Conservation (phyloP, 2,797 vertebrate genomes). For the Netta rufina region DNA sequence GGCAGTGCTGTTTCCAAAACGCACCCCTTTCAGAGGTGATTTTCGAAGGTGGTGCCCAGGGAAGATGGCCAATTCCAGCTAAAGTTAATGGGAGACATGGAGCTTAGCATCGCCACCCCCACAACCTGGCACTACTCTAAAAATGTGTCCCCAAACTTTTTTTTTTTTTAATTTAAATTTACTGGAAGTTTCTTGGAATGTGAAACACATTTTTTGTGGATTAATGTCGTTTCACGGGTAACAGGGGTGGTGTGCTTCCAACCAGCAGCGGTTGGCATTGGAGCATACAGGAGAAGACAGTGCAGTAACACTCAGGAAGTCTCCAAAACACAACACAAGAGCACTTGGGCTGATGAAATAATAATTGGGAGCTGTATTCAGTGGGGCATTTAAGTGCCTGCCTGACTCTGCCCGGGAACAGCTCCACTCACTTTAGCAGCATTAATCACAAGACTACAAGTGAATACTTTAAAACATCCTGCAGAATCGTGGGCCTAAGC, state of each 20-base stretch:
- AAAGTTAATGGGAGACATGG: not conserved
- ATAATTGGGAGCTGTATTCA: slow-evolving; percentile 20
- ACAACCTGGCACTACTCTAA: not conserved
- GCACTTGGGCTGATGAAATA: not conserved
- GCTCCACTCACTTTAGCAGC: not conserved
- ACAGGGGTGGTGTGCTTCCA: not conserved
- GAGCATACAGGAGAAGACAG: not conserved
- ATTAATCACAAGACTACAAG: not conserved
- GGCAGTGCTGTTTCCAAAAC: not conserved
- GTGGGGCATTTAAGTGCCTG: not conserved
- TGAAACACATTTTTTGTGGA: not conserved
- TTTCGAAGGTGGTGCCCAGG: not conserved
- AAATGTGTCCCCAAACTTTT: not conserved
- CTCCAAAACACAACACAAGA: slow-evolving; percentile 37
- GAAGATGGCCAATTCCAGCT: not conserved
- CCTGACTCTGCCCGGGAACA: not conserved
- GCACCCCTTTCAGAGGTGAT: not conserved
- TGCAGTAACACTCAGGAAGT: not conserved
- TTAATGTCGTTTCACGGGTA: not conserved
- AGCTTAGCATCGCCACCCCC: not conserved
- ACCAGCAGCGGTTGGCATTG: not conserved
- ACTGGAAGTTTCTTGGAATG: not conserved
- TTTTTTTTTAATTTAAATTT: not conserved
- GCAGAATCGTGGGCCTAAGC: not conserved
- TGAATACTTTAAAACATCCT: not conserved